Base-by-base conservation (phyloP, 2,113 vertebrate genomes). In the Terrapene triunguis region DNA sequence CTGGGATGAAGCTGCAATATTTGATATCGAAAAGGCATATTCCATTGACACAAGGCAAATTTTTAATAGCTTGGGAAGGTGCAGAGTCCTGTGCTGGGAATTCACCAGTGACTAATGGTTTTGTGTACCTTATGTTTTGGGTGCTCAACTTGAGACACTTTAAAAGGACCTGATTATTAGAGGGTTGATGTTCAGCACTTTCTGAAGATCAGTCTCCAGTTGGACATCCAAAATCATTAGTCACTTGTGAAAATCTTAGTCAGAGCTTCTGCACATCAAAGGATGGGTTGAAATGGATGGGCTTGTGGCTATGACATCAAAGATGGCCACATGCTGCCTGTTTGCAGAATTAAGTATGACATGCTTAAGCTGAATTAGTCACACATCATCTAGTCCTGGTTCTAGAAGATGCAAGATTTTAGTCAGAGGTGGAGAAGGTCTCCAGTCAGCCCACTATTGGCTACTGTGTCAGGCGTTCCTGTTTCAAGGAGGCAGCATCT, bases 361-460 rank as follows among this genome's bases (percentile, higher is more conserved):
- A 82, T 10, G 80, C n/a, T 81, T n/a, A 69, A 69, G 62, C 35
- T 38, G 54, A 91, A 86, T 50, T 82, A 74, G 78, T 91, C 3
- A 82, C 80, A 90, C 78, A 10, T 1, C 84, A 8, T 0, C 0
- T 48, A 93, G 69, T 85, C 19, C 1, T 1, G 0, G 35, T 2
- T n/a, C 80, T 82, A 4, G 4, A 80, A 85, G 89, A 50, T 1
- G 10, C 85, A 84, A 47, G 81, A 57, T 81, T 74, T 57, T 81
- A 85, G 55, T 2, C 2, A 62, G 54, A 89, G 8, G 5, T 79
- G 1, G 4, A 1, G 3, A 50, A 88, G 83, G 74, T 65, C 72
- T 51, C 50, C 25, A 27, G 2, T 79, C 62, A 35, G 7, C 32
- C 32, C 62, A 9, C 3, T 35, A 17, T 8, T 35, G 62, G 62